Evolutionary conservation across 2,888 invertebrate species (phyloP), one percentile per base, ranked within the genome.

Genomic region (Acrocyrtus sp.): DNA sequence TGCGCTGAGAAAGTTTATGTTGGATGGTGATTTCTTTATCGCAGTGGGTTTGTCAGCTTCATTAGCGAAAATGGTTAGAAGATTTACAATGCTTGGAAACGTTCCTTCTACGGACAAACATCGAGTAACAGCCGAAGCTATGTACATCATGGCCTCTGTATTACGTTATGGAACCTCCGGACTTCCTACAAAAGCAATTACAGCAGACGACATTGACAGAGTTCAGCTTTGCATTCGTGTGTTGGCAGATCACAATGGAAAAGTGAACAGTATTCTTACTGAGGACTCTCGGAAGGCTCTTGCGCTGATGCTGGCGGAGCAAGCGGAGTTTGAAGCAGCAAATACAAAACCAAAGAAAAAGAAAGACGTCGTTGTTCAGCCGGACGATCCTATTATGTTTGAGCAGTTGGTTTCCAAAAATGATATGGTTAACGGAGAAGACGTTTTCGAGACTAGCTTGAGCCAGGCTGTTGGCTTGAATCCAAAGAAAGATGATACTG

Each of bases 1-100:
- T 17, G 90, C 93, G 6, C 85, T 98, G 68, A 89, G 95, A 41
- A 90, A 92, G 80, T 96, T 96, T 83, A 88, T 99, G 82, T 90
- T 95, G 87, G 92, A 93, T 79, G 98, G 98, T 1, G 96, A 99
- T 83, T 96, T 96, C 85, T 99, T 97, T 86, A 92, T 98, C 74
- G 96, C 93, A 1, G 96, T 98, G 8, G 91, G 96, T 47, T 86
- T 98, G 21, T 93, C 95, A 48, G 94, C 96, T 1, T 94, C 95
- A 29, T 87, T 99, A 60, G 91, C 94, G 45, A 98, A 98, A 86
- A 86, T 99, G 82, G 93, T 95, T 0, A 88, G 98, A 56, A 87
- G 91, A 66, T 81, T 88, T 50, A 76, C 72, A n/a, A 47, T 62
- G 2, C 43, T 74, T 2, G 67, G 67, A 15, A 85, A 85, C 27